Conservation (phyloP, 2,797 vertebrate species). For the Menidia menidia region DNA sequence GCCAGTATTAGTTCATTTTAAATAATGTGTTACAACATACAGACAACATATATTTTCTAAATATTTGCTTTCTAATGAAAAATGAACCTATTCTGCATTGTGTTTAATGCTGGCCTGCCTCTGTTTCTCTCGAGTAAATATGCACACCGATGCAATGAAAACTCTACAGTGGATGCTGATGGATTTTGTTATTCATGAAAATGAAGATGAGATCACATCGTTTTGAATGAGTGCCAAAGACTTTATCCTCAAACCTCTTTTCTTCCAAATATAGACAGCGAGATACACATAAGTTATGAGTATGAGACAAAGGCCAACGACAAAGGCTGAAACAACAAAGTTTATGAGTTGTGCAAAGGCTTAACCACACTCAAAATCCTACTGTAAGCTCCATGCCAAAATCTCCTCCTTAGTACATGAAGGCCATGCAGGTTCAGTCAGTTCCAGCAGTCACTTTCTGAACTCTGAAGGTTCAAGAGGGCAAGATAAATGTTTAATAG, state of each 20-base stretch:
- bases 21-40: not conserved
- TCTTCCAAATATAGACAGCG: conserved; percentile 18
- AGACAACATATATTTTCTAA: not conserved
- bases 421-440: conserved; percentile 1
- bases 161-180: not conserved
- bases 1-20: too few relatives aligned
- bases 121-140: not conserved
- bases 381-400: conserved; percentile 13
- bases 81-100: not conserved
- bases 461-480: not conserved
- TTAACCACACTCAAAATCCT: not conserved
- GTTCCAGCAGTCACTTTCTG: conserved; percentile 23
- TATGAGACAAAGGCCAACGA: not conserved
- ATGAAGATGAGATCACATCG: conserved; percentile 20
- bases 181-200: conserved; percentile 16
- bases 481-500: not conserved
- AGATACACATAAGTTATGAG: conserved; percentile 16
- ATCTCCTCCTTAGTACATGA: not conserved
- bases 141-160: not conserved
- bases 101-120: not conserved
- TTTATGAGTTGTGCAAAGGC: conserved; percentile 18
- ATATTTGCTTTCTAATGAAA: too few relatives aligned
- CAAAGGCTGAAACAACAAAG: conserved; percentile 10
- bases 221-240: conserved; percentile 10
- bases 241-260: conserved; percentile 2